phyloP scores from a whole-genome alignment of 2,797 vertebrate species.

The Acanthopagrus latus region DNA sequence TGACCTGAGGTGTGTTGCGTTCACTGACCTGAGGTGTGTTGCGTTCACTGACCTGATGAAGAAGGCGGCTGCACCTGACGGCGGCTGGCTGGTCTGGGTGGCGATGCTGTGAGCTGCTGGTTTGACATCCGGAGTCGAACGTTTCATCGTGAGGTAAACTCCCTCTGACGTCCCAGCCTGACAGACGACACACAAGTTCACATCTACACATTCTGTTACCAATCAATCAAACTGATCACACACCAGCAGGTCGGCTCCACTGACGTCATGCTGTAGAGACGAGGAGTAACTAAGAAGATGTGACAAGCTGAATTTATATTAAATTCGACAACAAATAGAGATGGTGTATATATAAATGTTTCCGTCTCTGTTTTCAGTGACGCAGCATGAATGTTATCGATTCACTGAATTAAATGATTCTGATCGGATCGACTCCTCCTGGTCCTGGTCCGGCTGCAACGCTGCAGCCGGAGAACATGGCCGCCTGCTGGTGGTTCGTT shows the following conservation, averaged over 20 bases:
- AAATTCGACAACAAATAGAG: too few species aligned
- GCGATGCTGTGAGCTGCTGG: constrained; percentile 53
- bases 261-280: too few species aligned
- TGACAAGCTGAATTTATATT: too few species aligned
- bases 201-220: not conserved
- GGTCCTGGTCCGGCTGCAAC: not conserved
- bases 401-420: not conserved
- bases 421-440: too few species aligned
- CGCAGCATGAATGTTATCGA: not conserved
- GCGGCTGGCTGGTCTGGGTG: constrained; percentile 51
- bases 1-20: too few species aligned
- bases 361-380: too few species aligned
- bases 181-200: not conserved
- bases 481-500: not conserved
- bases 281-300: too few species aligned
- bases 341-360: too few species aligned
- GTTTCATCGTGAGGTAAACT: constrained; percentile 19
- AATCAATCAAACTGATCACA: not conserved
- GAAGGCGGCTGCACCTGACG: constrained; percentile 72
- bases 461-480: constrained; percentile 27
- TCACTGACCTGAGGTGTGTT: too few species aligned
- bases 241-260: not conserved
- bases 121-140: constrained; percentile 16
- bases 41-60: constrained; percentile 76
- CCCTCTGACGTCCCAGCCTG: constrained; percentile 30